Base-by-base conservation (phyloP, 2,888 invertebrate species). In the Criorhina ranunculi region DNA sequence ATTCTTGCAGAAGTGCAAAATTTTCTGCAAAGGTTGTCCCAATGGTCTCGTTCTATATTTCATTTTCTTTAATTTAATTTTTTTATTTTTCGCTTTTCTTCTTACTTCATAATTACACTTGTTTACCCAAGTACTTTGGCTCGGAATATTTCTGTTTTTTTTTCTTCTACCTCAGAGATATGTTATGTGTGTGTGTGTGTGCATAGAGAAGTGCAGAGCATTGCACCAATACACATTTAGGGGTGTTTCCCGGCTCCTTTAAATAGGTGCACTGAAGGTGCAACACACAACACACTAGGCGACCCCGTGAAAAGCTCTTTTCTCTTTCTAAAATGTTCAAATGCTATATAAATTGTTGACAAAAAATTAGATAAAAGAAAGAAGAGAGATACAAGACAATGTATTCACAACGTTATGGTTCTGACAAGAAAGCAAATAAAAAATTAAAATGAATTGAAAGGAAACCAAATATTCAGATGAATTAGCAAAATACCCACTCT, bases 11-110 rank as follows among this genome's bases (percentile, higher is more conserved):
- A 69, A 57, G 62, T 64, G 59, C 55, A 55, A n/a, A 46, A 40
- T 11, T 73, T 24, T 75, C 31, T 57, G 51, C 53, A 78, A 64
- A 67, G 51, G 55, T 57, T 66, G 62, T 85, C 85, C 80, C 85
- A 75, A 75, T 80, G 79, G 85, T 85, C 75, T 76, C 62, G 80
- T 80, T 85, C 85, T 80, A 76, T 59, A 80, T 85, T 80, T 79
- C 59, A 72, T 78, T 82, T 70, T 72, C 77, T 55, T 82, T 66
- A 78, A 83, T 64, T 73, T 69, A 17, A 44, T 80, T 75, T 72
- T 31, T 35, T 44, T 53, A 44, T n/a, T 11, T 37, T 40, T 35
- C 35, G 3, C 15, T 6, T 49, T 57, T 42, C 7, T 53, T 49
- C 53, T 70, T 76, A 64, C 62, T 81, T 78, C 59, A 78, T 82